A percentile compares a stretch with the other conserved stretches of the same genome.
Evolutionary conservation across 2,797 vertebrate species (phyloP).

Genomic region (Jordanella pulchra): DNA sequence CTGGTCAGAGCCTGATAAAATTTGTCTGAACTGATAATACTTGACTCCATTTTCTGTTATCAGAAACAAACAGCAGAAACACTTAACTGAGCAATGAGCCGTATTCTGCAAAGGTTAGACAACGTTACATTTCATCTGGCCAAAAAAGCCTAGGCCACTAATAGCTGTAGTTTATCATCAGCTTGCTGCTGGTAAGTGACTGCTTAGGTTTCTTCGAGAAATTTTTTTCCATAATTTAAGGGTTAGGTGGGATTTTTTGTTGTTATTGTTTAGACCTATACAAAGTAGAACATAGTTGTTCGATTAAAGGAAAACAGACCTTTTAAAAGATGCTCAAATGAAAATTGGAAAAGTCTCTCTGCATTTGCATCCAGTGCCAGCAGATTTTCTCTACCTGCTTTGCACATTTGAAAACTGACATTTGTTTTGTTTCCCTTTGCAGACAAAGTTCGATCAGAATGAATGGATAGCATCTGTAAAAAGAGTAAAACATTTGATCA

Average conservation of each 20-base stretch:
- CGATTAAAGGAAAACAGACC: neutral
- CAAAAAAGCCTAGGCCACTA: neutral
- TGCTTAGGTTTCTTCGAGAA: neutral
- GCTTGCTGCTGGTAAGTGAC: neutral
- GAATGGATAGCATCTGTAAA: neutral
- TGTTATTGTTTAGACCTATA: neutral
- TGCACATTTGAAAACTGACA: neutral
- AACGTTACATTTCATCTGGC: neutral
- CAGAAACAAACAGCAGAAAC: neutral
- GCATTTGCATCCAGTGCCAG: too few species aligned
- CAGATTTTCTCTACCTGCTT: neutral
- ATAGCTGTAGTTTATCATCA: neutral
- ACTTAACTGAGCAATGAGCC: neutral
- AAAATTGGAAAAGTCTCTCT: too few species aligned
- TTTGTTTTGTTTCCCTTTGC: too few species aligned
- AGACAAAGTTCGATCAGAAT: neutral
- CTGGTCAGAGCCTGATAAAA: constrained; percentile 1
- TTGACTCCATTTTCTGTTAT: constrained; percentile 6
- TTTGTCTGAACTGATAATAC: constrained; percentile 14
- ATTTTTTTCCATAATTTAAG: neutral
- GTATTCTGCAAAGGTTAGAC: neutral
- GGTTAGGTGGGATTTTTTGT: neutral
- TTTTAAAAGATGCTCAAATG: too few species aligned
- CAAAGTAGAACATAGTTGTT: neutral
- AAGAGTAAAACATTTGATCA: neutral